These are phyloP conservation scores for Penaeus chinensis DNA, from an alignment of 1,140 invertebrate genomes.

Conservation along the genomic window DNA sequence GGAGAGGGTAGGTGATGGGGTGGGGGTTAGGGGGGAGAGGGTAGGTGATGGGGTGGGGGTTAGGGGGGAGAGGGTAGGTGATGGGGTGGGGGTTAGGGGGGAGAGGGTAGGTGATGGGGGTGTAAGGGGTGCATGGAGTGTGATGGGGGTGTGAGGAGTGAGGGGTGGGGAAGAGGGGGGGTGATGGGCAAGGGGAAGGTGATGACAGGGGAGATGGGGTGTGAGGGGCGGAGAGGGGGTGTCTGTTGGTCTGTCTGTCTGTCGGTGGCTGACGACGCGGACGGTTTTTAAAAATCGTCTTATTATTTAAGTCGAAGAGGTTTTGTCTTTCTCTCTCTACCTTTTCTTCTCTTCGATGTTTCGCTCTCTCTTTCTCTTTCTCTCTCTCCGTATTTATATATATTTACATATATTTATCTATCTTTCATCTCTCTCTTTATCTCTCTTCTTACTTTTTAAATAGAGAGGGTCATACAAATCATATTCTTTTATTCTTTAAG, in stretches of 20 bases:
- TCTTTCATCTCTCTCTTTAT: neutral
- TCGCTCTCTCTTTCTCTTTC: neutral
- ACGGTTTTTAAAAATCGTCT: neutral
- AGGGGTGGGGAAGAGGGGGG: too few relatives aligned
- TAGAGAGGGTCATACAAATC: neutral
- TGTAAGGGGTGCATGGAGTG: neutral
- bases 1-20: too few relatives aligned
- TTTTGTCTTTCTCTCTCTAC: too few relatives aligned
- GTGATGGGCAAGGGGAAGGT: too few relatives aligned
- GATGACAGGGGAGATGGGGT: too few relatives aligned
- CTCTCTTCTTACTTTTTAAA: neutral
- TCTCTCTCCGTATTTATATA: neutral
- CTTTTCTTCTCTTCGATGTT: neutral
- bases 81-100: too few relatives aligned
- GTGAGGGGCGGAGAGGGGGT: neutral
- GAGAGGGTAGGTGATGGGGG: too few relatives aligned
- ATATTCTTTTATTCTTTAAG: neutral
- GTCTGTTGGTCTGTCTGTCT: slow-evolving; percentile 12
- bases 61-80: neutral
- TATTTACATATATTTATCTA: neutral
- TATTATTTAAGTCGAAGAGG: too few relatives aligned
- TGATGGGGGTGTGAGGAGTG: neutral
- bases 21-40: neutral
- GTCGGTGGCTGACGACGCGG: neutral
- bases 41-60: neutral